These are phyloP conservation scores for Dromaius novaehollandiae DNA, from an alignment of 2,113 vertebrate genomes.

Conservation along the genomic window DNA sequence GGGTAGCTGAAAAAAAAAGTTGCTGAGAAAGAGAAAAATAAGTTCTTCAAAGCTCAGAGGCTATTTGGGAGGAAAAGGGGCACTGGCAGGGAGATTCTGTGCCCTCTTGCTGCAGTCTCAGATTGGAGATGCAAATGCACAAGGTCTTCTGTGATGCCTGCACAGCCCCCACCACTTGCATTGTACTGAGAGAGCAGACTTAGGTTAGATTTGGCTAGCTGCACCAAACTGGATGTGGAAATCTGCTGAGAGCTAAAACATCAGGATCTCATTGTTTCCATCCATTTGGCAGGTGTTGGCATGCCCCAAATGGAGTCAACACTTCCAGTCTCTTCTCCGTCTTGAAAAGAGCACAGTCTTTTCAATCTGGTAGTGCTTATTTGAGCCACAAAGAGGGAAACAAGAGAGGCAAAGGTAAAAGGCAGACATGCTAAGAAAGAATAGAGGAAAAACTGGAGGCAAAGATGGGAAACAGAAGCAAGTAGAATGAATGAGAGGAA, in stretches of 20 bases:
- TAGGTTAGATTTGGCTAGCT: background rate
- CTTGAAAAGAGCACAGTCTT: background rate
- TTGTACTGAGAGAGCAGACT: background rate
- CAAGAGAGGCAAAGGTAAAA: background rate
- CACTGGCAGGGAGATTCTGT: background rate
- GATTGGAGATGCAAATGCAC: background rate
- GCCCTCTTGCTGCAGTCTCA: background rate
- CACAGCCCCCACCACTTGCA: fast-evolving
- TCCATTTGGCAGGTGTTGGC: background rate
- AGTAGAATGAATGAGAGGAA: background rate
- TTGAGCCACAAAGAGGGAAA: background rate
- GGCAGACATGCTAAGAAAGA: background rate
- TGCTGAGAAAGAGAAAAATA: slow-evolving; percentile 7
- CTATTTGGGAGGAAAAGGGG: background rate
- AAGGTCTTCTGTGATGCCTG: background rate
- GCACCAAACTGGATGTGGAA: background rate
- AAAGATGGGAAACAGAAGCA: background rate
- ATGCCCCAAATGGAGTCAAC: background rate
- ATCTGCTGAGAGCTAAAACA: background rate
- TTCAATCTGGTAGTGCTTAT: background rate
- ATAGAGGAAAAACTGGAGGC: background rate
- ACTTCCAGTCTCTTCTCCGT: background rate
- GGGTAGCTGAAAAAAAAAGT: background rate
- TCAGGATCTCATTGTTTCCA: background rate
- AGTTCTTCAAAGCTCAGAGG: background rate